Conservation (phyloP, 2,113 vertebrate species). For the Sinocyclocheilus grahami region DNA sequence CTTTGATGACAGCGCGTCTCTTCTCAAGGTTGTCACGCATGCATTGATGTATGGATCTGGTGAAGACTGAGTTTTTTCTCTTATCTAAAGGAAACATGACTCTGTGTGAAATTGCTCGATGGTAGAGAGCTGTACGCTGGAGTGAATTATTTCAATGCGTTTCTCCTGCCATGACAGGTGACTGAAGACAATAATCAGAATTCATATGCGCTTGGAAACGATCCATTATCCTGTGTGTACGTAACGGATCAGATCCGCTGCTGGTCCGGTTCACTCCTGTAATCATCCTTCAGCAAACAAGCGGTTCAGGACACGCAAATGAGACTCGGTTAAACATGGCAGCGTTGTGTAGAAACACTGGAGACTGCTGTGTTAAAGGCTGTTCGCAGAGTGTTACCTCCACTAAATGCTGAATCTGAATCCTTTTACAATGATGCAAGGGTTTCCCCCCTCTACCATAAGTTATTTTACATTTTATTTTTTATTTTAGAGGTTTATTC, state of each 20-base stretch:
- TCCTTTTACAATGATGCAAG: too few species aligned
- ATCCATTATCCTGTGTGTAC: not conserved
- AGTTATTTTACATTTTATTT: not conserved
- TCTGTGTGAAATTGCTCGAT: not conserved
- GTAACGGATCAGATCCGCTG: not conserved
- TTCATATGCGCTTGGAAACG: not conserved
- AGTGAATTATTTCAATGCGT: not conserved
- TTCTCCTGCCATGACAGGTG: not conserved
- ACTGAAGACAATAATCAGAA: not conserved
- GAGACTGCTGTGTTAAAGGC: too few species aligned
- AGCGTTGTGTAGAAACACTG: too few species aligned
- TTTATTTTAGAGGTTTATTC: too few species aligned
- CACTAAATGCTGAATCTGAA: too few species aligned
- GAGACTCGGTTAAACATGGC: not conserved
- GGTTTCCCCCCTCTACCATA: too few species aligned
- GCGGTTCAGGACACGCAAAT: not conserved
- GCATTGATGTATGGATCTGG: too few species aligned
- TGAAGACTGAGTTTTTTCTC: not conserved
- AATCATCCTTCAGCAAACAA: slow-evolving; percentile 10
- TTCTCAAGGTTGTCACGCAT: too few species aligned
- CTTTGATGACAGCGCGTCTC: too few species aligned
- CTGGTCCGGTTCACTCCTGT: not conserved
- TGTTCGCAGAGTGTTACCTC: not conserved
- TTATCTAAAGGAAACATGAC: not conserved
- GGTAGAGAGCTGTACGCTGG: not conserved